phyloP scores from a whole-genome alignment of 2,888 invertebrate genomes.

The Tetragonula carbonaria region DNA sequence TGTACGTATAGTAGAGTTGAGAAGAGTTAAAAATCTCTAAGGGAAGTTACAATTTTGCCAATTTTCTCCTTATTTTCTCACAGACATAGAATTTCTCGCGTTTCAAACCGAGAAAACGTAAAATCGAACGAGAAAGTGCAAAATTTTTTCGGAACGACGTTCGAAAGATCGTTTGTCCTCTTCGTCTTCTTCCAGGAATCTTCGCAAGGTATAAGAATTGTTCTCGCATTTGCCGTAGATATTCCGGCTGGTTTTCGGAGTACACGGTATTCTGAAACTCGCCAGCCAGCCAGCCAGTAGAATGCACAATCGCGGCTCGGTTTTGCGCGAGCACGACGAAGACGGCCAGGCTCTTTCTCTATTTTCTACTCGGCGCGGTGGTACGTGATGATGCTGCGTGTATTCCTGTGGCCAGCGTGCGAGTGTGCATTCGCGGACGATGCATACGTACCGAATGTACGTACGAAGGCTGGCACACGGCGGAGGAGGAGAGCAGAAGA shows the following conservation, averaged over 20 bases:
- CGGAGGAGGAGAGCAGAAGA: background rate
- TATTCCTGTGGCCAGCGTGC: conserved; percentile 30
- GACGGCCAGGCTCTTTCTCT: conserved; percentile 29
- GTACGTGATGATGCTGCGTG: conserved; percentile 62
- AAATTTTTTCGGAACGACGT: no score
- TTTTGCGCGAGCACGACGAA: background rate
- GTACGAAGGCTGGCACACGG: no score
- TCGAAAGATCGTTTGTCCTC: no score
- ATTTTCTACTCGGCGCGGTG: conserved; percentile 57
- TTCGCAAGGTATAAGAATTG: background rate
- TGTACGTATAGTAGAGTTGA: background rate
- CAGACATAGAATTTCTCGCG: no score
- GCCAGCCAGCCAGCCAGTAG: background rate
- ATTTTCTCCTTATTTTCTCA: no score
- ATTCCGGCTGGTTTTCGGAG: conserved; percentile 8
- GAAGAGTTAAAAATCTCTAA: no score
- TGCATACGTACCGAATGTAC: conserved; percentile 16
- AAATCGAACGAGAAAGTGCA: no score
- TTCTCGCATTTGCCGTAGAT: conserved; percentile 15
- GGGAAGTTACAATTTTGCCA: no score
- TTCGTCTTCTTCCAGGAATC: background rate
- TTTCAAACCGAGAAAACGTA: no score
- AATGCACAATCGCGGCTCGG: conserved; percentile 14
- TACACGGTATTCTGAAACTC: background rate
- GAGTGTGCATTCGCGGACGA: conserved; percentile 22